Conservation (phyloP, 1,140 invertebrate genomes). For the Platorchestia sp. region DNA sequence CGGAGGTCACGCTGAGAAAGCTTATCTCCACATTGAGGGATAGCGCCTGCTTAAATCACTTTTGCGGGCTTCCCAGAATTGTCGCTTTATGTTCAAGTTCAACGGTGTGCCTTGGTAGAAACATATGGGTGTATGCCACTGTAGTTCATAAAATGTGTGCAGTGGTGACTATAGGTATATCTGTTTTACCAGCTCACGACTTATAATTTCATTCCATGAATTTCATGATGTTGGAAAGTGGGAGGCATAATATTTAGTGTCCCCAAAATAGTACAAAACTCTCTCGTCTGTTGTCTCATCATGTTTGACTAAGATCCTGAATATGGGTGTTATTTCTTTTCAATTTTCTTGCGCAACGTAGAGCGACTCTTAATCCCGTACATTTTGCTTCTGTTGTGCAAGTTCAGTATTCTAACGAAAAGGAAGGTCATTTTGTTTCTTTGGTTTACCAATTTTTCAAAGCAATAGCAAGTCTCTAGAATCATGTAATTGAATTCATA, state of each 20-base stretch:
- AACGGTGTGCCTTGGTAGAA: not conserved
- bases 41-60: not conserved
- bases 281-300: too few relatives aligned
- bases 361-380: not conserved
- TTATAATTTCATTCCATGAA: not conserved
- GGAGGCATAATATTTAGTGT: not conserved
- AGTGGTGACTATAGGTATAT: not conserved
- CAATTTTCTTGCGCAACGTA: not conserved
- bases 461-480: not conserved
- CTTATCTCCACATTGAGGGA: constrained; percentile 58
- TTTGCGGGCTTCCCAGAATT: not conserved
- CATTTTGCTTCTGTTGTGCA: not conserved
- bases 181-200: not conserved
- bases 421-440: not conserved
- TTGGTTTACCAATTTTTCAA: not conserved
- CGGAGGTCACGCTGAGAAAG: constrained; percentile 59
- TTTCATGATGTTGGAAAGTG: not conserved
- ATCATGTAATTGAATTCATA: not conserved
- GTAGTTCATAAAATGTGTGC: not conserved
- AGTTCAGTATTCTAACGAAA: not conserved
- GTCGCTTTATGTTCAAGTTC: not conserved
- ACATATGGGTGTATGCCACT: not conserved
- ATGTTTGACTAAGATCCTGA: not conserved
- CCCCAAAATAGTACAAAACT: not conserved
- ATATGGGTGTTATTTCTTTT: not conserved